These are phyloP conservation scores for Nasonia longicornis DNA, from an alignment of 1,140 invertebrate genomes.

Conservation along the genomic window DNA sequence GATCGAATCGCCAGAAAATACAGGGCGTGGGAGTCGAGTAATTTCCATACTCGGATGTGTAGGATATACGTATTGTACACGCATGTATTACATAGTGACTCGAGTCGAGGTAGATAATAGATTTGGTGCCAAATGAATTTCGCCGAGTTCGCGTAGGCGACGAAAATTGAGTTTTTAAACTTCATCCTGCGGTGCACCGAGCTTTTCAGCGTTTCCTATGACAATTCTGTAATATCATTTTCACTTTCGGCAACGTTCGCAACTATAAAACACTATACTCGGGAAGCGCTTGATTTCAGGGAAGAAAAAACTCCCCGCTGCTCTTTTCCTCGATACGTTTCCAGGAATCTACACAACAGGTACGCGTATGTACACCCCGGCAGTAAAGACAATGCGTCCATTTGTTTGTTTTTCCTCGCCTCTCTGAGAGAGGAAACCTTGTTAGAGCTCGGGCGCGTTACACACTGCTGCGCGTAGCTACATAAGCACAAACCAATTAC, in stretches of 20 bases:
- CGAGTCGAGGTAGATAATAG: no score
- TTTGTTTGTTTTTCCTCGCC: slow-evolving; percentile 6
- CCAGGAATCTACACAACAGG: background rate
- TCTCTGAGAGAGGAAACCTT: background rate
- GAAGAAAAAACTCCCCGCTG: background rate
- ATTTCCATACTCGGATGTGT: no score
- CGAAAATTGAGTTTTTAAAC: no score
- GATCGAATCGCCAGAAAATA: no score
- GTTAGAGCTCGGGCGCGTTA: background rate
- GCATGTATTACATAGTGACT: no score
- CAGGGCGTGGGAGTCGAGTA: no score
- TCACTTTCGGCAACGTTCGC: no score
- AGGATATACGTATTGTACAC: no score
- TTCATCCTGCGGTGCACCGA: background rate
- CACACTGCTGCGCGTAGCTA: background rate
- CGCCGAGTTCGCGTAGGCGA: no score
- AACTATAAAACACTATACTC: background rate
- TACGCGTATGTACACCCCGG: background rate
- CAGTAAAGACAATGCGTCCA: background rate
- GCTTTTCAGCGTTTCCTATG: background rate
- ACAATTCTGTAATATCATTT: no score
- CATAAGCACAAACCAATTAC: background rate
- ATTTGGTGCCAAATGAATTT: no score
- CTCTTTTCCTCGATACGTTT: background rate
- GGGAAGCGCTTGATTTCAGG: background rate